Percentiles rank a stretch among this genome's conserved stretches.
Evolutionary conservation across 2,797 vertebrate genomes (phyloP).

Genomic region (Syngnathus acus): DNA sequence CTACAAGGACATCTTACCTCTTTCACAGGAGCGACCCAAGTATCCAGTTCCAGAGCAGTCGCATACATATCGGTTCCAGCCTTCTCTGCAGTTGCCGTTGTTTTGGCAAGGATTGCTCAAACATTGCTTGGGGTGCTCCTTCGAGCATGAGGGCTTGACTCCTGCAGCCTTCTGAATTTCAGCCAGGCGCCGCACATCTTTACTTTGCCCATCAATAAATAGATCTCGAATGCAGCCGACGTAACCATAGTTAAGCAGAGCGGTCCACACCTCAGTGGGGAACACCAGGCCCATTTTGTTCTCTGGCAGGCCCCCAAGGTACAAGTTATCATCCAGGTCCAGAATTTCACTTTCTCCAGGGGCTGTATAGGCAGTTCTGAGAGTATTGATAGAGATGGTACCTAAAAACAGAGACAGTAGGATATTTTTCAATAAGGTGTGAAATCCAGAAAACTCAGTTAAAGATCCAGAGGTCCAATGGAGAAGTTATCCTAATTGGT

Average conservation of each 20-base stretch:
- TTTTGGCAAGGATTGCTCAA: constrained; percentile 96
- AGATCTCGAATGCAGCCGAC: constrained; percentile 96
- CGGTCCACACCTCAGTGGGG: constrained; percentile 97
- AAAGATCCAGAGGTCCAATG: constrained; percentile 39
- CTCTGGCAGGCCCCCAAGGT: constrained; percentile 92
- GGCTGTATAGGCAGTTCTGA: constrained; percentile 89
- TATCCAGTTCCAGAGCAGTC: constrained; percentile 95
- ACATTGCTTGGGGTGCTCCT: constrained; percentile 91
- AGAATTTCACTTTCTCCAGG: constrained; percentile 96
- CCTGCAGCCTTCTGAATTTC: constrained; percentile 90
- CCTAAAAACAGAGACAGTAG: constrained; percentile 62
- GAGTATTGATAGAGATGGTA: constrained; percentile 93
- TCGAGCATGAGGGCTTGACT: constrained; percentile 93
- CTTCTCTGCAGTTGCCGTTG: constrained; percentile 90
- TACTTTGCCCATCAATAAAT: constrained; percentile 96
- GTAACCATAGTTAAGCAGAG: constrained; percentile 94
- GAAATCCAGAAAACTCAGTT: constrained; percentile 13
- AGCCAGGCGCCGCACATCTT: constrained; percentile 91
- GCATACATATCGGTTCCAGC: constrained; percentile 97
- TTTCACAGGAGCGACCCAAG: constrained; percentile 90
- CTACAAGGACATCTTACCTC: constrained; percentile 68
- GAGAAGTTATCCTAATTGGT: constrained; percentile 63
- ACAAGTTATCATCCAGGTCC: constrained; percentile 93
- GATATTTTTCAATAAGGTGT: not conserved
- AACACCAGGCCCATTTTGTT: constrained; percentile 90